phyloP scores from a whole-genome alignment of 2,888 invertebrate species.

The Emmelina monodactyla region DNA sequence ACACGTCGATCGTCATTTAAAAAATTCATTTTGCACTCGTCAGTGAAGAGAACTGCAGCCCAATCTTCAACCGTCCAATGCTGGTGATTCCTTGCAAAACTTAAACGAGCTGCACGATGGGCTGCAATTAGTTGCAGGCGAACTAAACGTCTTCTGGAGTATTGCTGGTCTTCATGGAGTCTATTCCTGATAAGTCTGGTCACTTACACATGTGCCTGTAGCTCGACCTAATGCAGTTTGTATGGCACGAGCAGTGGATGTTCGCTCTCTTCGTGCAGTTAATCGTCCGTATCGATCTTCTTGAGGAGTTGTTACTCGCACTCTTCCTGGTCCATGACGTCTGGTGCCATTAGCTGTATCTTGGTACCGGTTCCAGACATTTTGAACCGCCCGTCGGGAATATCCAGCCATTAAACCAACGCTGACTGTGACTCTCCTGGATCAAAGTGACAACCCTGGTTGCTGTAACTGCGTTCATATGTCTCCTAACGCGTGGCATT shows the following conservation, averaged over 20 bases:
- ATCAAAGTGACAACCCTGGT: neutral
- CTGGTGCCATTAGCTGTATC: too few relatives aligned
- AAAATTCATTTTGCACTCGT: constrained; percentile 2
- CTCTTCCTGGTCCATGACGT: constrained; percentile 10
- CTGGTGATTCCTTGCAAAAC: neutral
- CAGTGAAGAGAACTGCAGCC: constrained; percentile 2
- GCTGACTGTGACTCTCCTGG: neutral
- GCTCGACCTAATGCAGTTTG: constrained; percentile 2
- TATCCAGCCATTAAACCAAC: neutral
- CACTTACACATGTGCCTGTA: neutral
- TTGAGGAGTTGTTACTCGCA: constrained; percentile 9
- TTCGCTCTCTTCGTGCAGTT: constrained; percentile 10
- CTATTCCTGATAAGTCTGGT: constrained; percentile 1
- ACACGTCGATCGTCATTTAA: neutral
- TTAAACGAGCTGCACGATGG: neutral
- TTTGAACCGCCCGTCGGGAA: neutral
- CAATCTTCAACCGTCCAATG: neutral
- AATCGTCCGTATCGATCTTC: constrained; percentile 13
- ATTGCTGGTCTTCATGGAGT: constrained; percentile 3
- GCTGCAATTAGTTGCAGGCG: constrained; percentile 1
- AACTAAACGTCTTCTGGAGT: neutral
- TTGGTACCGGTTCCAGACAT: too few relatives aligned
- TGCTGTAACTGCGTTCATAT: neutral
- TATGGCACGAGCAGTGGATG: constrained; percentile 9
- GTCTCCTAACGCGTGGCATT: neutral